Base-by-base conservation (phyloP, 2,113 vertebrate species). In the Entelurus aequoreus region DNA sequence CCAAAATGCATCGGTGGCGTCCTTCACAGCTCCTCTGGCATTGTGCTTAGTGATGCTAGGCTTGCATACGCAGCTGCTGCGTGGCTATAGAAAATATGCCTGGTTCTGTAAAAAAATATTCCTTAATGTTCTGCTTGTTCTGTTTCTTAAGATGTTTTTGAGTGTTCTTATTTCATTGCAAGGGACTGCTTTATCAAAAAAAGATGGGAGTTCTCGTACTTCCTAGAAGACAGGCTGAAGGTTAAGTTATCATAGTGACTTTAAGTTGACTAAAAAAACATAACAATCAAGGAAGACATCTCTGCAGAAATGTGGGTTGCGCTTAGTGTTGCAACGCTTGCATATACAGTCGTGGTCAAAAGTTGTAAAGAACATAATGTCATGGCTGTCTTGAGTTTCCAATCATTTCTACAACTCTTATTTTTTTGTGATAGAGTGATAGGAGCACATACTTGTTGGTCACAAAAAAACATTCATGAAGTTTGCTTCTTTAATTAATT, bases 241-340 rank as follows among this genome's bases (percentile, higher is more conserved):
- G 77, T 75, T 68, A 73, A 78, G 55, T 65, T 75, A 54, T 66
- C 54, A 57, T 19, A 19, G 19, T 19, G 19, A 19, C n/a, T n/a
- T n/a, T n/a, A n/a, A n/a, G n/a, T n/a, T n/a, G n/a, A n/a, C 19
- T 19, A 19, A 19, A 19, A 19, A 19, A 19, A 19, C 19, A 19
- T 19, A 19, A 19, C 19, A 19, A 19, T 19, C 19, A 19, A 19
- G 19, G 1, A 19, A 19, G 2, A 19, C 19, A 19, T 19, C 19
- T 19, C 2, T 19, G 19, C 19, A 19, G 19, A 19, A 19, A 19
- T 19, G 19, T 19, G 19, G 19, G 19, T 19, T 19, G 19, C 19
- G 19, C 19, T 19, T 19, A 19, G 19, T 19, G 19, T 19, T 19
- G 19, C 19, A 19, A 19, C 1, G 19, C 19, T 19, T 19, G 19